Conservation (phyloP, 1,140 invertebrate species). For the Plectrocnemia conspersa region DNA sequence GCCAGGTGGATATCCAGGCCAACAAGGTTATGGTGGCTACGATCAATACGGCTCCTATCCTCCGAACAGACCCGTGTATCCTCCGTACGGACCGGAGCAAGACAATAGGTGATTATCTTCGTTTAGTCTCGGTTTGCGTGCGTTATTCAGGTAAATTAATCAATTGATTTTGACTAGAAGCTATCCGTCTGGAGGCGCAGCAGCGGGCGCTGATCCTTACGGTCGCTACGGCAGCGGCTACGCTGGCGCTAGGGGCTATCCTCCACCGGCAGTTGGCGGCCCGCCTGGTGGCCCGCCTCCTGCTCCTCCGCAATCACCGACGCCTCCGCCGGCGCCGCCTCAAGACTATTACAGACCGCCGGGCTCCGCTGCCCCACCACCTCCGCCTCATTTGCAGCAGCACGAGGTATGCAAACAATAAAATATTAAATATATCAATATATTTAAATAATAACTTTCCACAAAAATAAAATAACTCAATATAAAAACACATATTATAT, state of each 20-base stretch:
- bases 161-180: constrained; percentile 16
- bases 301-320: constrained; percentile 44
- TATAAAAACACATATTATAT: too few relatives aligned
- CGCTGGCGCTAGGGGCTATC: constrained; percentile 38
- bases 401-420: too few relatives aligned
- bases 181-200: constrained; percentile 28
- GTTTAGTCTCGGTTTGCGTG: background rate
- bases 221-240: constrained; percentile 48
- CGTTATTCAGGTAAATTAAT: too few relatives aligned
- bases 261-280: constrained; percentile 39
- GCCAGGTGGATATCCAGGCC: constrained; percentile 51
- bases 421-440: too few relatives aligned
- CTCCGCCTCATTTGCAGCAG: constrained; percentile 22
- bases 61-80: constrained; percentile 63
- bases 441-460: too few relatives aligned
- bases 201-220: constrained; percentile 41
- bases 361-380: constrained; percentile 56
- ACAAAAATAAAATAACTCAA: too few relatives aligned
- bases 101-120: constrained; percentile 54
- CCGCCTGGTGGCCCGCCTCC: constrained; percentile 34
- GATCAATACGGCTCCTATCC: constrained; percentile 61
- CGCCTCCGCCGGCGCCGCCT: constrained; percentile 54
- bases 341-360: constrained; percentile 62
- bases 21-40: constrained; percentile 56
- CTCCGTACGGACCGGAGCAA: constrained; percentile 65